Base-by-base conservation (phyloP, 1,140 invertebrate genomes). In the Bombus turneri region DNA sequence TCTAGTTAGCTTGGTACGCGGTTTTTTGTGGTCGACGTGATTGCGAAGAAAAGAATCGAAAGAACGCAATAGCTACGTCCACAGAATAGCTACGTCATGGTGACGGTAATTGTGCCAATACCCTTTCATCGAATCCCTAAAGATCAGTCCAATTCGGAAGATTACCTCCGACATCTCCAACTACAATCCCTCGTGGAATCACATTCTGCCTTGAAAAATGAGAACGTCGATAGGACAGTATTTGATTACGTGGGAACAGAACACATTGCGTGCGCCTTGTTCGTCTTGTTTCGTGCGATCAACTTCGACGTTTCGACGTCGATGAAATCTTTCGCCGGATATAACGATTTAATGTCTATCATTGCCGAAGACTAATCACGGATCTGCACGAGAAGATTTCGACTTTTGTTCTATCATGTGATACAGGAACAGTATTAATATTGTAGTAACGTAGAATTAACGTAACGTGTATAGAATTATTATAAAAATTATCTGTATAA, bases 61-160 rank as follows among this genome's bases (percentile, higher is more conserved):
- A 31, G 69, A 22, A 74, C 57, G 72, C 64, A 31, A 43, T 66
- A 76, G 57, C 72, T 74, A 47, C 71, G 81, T 82, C 71, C 31
- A 25, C 72, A 39, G 59, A 83, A 83, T 76, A 76, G 81, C 81
- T 66, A 75, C 72, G 81, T 83, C 81, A 83, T 43, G 81, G 81
- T 83, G 72, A 76, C 81, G 41, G 62, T 83, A 83, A 83, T 83
- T 76, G 81, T 76, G 72, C 72, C 72, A 76, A 83, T 83, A 83
- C 81, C 72, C 72, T 83, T 83, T 83, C 81, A 76, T 76, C 81
- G 72, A 76, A 76, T 83, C 81, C 81, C 72, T 75, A 83, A 83
- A 83, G 81, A 83, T 83, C 81, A 41, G 75, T 66, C 81, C 81
- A 83, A 83, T 83, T 83, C 81, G 72, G 73, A 13, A 66, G 81